Percentiles rank a stretch among this genome's conserved stretches.
Conservation (phyloP, 2,113 vertebrate species). For the Tangachromis dhanisi region DNA sequence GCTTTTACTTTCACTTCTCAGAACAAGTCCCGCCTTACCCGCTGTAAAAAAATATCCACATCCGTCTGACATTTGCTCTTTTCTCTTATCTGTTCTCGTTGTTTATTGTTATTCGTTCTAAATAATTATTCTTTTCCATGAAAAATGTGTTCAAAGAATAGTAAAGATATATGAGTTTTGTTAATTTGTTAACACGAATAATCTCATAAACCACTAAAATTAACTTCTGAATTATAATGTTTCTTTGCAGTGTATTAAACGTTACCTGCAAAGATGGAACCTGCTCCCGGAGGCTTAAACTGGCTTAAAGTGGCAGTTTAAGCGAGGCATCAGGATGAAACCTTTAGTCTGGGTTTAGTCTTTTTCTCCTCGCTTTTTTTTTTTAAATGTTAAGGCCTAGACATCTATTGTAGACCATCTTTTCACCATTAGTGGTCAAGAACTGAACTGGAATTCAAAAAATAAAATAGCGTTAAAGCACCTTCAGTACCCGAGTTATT, state of each 20-base stretch:
- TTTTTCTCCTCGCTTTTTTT: neutral
- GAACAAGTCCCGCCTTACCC: neutral
- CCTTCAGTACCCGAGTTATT: neutral
- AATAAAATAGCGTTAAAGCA: neutral
- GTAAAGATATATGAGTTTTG: no score
- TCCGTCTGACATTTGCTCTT: neutral
- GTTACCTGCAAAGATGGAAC: neutral
- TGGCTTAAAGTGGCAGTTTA: neutral
- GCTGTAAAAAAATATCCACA: neutral
- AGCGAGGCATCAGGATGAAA: neutral
- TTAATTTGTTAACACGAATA: neutral
- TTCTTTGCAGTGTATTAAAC: neutral
- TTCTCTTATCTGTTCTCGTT: neutral
- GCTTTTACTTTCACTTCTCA: constrained; percentile 40
- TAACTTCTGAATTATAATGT: neutral
- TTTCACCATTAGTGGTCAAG: neutral
- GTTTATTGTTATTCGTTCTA: neutral
- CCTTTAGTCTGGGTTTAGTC: neutral
- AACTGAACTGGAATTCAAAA: neutral
- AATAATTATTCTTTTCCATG: neutral
- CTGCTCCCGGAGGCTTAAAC: neutral
- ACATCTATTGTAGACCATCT: neutral
- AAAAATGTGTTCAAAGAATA: neutral
- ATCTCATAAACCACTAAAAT: neutral
- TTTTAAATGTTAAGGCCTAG: neutral